These are phyloP conservation scores for Micrastur ruficollis DNA, from an alignment of 2,797 vertebrate species.

Conservation along the genomic window DNA sequence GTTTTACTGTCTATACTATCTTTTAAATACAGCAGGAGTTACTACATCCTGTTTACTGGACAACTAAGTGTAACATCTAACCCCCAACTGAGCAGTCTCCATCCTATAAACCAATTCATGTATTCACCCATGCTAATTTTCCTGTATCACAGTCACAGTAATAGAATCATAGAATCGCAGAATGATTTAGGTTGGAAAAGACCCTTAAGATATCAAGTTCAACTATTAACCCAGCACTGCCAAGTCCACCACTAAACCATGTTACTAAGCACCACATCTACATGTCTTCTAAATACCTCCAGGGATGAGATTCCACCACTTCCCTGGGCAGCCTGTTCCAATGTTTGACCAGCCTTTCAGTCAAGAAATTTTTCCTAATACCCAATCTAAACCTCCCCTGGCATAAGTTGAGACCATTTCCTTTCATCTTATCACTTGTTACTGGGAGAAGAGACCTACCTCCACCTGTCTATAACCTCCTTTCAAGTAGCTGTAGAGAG, in stretches of 20 bases:
- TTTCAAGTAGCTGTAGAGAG: neutral
- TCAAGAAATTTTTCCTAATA: neutral
- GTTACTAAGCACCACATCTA: neutral
- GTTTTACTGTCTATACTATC: neutral
- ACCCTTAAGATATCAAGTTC: neutral
- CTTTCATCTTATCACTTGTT: accelerated
- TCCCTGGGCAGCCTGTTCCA: neutral
- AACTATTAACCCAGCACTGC: accelerated
- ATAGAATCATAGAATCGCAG: neutral
- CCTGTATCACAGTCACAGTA: neutral
- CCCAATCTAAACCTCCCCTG: neutral
- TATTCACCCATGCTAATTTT: neutral
- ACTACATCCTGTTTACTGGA: neutral
- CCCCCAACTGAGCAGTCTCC: neutral
- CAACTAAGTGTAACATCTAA: neutral
- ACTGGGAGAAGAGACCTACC: accelerated
- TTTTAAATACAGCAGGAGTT: neutral
- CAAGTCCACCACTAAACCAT: neutral
- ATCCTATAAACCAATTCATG: neutral
- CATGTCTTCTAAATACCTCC: accelerated
- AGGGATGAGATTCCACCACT: neutral
- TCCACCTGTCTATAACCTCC: accelerated
- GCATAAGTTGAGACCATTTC: accelerated
- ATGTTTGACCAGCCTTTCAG: accelerated
- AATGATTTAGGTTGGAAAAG: neutral